phyloP scores from a whole-genome alignment of 2,113 vertebrate genomes.

The sheep (Ovis aries) region DNA sequence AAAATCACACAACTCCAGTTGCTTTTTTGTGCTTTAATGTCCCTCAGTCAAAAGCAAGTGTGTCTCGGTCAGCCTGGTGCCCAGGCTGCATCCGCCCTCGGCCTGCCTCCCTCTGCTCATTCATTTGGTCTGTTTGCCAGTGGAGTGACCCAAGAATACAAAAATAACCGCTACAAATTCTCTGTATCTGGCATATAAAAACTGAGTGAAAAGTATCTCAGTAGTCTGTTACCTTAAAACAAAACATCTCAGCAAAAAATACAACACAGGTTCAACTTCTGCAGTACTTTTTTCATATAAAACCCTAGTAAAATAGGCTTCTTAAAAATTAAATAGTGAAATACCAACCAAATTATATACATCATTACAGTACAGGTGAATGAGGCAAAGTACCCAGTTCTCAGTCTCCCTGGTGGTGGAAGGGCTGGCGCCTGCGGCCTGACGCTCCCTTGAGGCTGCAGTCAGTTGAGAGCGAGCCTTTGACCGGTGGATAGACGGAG shows the following conservation, averaged over 20 bases:
- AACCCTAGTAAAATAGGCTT: constrained; percentile 69
- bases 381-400: constrained; percentile 44
- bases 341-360: constrained; percentile 63
- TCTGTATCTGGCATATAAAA: constrained; percentile 65
- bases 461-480: background rate
- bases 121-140: background rate
- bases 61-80: background rate
- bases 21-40: constrained; percentile 59
- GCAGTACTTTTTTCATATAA: constrained; percentile 67
- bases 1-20: background rate
- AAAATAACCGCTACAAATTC: constrained; percentile 62
- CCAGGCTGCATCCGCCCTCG: background rate
- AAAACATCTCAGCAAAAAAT: constrained; percentile 58
- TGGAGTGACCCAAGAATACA: constrained; percentile 31
- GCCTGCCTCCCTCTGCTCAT: background rate
- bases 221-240: constrained; percentile 45
- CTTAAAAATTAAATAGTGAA: constrained; percentile 78
- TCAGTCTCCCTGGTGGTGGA: background rate
- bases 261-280: constrained; percentile 56
- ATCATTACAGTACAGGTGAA: constrained; percentile 61
- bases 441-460: background rate
- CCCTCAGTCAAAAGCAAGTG: background rate
- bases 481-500: background rate
- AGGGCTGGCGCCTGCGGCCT: background rate
- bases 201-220: constrained; percentile 60